Base-by-base conservation (phyloP, 2,797 vertebrate genomes). In the Linurgus olivaceus region DNA sequence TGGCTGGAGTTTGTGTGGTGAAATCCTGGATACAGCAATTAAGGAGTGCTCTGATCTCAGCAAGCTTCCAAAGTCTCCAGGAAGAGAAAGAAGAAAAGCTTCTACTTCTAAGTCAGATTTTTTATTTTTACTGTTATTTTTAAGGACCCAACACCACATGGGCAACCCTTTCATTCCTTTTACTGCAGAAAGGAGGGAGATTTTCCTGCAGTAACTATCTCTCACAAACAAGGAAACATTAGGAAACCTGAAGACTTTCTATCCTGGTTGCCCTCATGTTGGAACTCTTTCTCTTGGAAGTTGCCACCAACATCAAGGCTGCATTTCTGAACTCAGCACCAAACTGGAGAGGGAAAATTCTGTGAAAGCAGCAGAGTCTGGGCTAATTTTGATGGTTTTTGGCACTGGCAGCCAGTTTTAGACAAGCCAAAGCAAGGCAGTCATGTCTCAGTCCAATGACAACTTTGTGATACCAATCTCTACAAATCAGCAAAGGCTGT, bases 1-100 rank as follows among this genome's bases (percentile, higher is more conserved):
- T 93, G 91, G 78, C 90, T 96, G 90, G 85, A 65, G 85, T 83
- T 90, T 66, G 86, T 91, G 74, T 93, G 79, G 87, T 84, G 91
- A 88, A 86, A 54, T 91, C 66, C 62, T 94, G 79, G 58, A 65
- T 88, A 4, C 47, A 88, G 94, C 90, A 95, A 93, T 96, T 95
- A 96, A 95, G 66, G 82, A 91, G 78, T 25, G 81, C 85, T 95
- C 88, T 94, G 91, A 93, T 95, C 88, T 91, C 95, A 94, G 86
- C 73, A 75, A 91, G 85, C 66, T 93, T 86, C 79, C 66, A 10
- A 57, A 83, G 42, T 33, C 87, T 88, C 38, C 44, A 59, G 76
- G 88, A 90, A 86, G 73, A 72, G 52, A 86, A 72, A 83, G 90
- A 91, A 83, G 54, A 90, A 90, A 88, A 86, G 25, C 61, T 86